These are phyloP conservation scores for Ectropis crepuscularia DNA, from an alignment of 2,888 invertebrate species.

Conservation along the genomic window DNA sequence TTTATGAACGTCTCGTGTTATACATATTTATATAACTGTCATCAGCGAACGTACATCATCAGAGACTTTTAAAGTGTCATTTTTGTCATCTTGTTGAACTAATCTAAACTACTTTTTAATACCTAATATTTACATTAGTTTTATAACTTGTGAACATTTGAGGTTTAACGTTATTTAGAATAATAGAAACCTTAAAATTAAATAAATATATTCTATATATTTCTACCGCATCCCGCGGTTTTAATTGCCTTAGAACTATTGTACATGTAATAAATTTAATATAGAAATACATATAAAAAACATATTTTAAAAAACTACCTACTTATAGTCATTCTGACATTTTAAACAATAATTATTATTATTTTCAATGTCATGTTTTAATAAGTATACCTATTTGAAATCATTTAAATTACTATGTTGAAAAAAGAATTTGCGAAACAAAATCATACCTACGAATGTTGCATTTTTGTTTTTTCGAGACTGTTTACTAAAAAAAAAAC, in stretches of 20 bases:
- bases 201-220: conserved; percentile 47
- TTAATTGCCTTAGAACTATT: conserved; percentile 72
- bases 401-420: too few relatives aligned
- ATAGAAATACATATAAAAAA: conserved; percentile 36
- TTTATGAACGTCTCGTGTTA: too few relatives aligned
- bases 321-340: conserved; percentile 25
- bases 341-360: conserved; percentile 14
- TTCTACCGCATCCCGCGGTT: conserved; percentile 55
- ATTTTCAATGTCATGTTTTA: too few relatives aligned
- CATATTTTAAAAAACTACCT: conserved; percentile 28
- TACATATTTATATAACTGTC: too few relatives aligned
- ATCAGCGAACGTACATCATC: too few relatives aligned
- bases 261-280: conserved; percentile 23
- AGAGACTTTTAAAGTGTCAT: too few relatives aligned
- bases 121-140: conserved; percentile 62
- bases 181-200: conserved; percentile 39
- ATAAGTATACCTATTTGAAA: too few relatives aligned
- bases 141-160: conserved; percentile 54
- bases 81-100: conserved; percentile 27
- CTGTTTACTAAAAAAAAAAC: neutral
- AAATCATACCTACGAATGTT: too few relatives aligned
- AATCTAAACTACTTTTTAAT: conserved; percentile 49
- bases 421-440: too few relatives aligned
- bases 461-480: too few relatives aligned
- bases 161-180: conserved; percentile 43